phyloP scores from a whole-genome alignment of 2,888 invertebrate genomes.

The Brachypalpus laphriformis region DNA sequence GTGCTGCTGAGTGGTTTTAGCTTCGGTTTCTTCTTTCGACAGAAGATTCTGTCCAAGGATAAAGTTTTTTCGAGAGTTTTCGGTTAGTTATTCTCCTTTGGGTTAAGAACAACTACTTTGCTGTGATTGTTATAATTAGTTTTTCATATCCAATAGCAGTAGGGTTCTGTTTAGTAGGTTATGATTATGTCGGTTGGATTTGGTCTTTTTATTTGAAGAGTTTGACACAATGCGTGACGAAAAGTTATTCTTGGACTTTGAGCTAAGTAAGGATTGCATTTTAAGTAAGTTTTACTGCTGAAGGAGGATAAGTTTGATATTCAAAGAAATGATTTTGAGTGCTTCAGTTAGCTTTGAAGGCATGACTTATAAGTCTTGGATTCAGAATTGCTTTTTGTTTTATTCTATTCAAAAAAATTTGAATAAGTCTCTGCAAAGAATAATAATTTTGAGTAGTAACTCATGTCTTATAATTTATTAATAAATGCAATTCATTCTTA shows the following conservation, averaged over 20 bases:
- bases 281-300: constrained; percentile 3
- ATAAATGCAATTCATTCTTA: no score
- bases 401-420: no score
- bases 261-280: constrained; percentile 48
- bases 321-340: neutral
- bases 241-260: constrained; percentile 40
- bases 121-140: constrained; percentile 64
- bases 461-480: no score
- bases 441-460: no score
- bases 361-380: neutral
- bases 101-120: constrained; percentile 33
- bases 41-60: neutral
- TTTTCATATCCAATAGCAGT: constrained; percentile 39
- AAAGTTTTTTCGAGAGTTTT: constrained; percentile 44
- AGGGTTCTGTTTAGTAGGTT: constrained; percentile 20
- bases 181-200: constrained; percentile 28
- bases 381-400: neutral
- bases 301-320: neutral
- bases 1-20: constrained; percentile 19
- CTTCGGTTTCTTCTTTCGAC: neutral
- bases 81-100: constrained; percentile 45
- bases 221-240: constrained; percentile 56
- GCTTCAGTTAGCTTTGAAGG: neutral
- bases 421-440: no score
- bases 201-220: constrained; percentile 6